Evolutionary conservation across 2,888 invertebrate genomes (phyloP).

Genomic region (Eilema griseolum): DNA sequence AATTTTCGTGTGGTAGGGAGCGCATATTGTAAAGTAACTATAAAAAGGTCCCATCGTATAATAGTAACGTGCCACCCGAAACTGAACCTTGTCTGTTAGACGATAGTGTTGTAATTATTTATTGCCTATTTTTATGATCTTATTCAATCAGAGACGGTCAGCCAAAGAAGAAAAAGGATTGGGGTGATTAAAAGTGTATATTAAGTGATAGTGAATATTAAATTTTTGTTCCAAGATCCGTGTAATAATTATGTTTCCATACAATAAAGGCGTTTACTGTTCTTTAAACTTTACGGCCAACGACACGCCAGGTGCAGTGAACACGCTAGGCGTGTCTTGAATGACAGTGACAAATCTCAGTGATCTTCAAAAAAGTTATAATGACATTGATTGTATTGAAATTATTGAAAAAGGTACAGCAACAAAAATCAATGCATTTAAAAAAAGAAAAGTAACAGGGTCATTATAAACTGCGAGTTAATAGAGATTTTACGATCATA

Average conservation of each 20-base stretch:
- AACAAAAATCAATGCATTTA: not conserved
- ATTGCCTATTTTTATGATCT: slow-evolving; percentile 18
- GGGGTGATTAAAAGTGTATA: not conserved
- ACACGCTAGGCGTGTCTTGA: not conserved
- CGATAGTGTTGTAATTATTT: slow-evolving; percentile 31
- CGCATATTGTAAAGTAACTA: slow-evolving; percentile 12
- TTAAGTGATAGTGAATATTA: not conserved
- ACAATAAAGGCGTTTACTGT: not conserved
- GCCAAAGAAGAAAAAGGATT: slow-evolving; percentile 28
- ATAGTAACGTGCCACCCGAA: slow-evolving; percentile 32
- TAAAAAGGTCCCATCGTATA: slow-evolving; percentile 31
- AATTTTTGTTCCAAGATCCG: not conserved
- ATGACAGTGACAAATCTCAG: not conserved
- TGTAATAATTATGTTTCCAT: not conserved
- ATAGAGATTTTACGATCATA: not conserved
- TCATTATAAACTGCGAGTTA: not conserved
- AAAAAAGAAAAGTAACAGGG: slow-evolving; percentile 1
- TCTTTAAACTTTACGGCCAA: not conserved
- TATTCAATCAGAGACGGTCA: slow-evolving; percentile 12
- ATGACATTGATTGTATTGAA: not conserved
- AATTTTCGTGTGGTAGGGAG: slow-evolving; percentile 26
- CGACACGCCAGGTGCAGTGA: not conserved
- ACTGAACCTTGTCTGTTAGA: slow-evolving; percentile 23
- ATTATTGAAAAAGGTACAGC: not conserved
- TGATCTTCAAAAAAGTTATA: not conserved